Base-by-base conservation (phyloP, 1,140 invertebrate genomes). In the Thaumatotibia leucotreta region DNA sequence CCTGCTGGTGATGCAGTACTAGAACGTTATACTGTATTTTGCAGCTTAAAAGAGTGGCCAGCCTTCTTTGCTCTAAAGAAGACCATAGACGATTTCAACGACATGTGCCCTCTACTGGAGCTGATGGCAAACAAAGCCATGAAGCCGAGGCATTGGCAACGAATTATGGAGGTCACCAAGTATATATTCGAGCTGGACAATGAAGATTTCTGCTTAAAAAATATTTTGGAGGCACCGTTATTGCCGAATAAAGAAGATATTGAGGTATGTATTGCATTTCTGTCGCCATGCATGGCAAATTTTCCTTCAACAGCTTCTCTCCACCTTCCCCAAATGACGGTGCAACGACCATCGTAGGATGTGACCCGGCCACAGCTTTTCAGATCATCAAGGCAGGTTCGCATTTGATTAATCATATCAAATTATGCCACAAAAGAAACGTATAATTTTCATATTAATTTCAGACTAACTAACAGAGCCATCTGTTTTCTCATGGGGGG, bases 101-200 rank as follows among this genome's bases (percentile, higher is more conserved):
- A 99, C 80, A 98, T 99, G 95, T 98, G 98, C 80, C 98, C 98
- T 0, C 91, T 99, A 5, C 91, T 99, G 61, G 98, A 99, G 89
- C 89, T 99, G 66, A 99, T 99, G 98, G 97, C 98, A 0, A 99
- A 99, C 89, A 98, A 98, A 90, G 98, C 98, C 0, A 99, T 99
- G 98, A 99, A 99, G 86, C 95, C 96, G 1, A 93, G 98, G 11
- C 98, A 99, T 88, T 99, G 98, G 98, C 95, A 98, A 78, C 93
- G 97, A 73, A 98, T 99, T 69, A 96, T 98, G 90, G 97, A 99
- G 82, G 94, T 98, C 14, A 97, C 97, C 2, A 94, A 95, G 69
- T 95, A 98, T 80, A 94, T 93, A 54, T 98, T 99, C 85, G 97
- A 99, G 80, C 92, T 99, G 45, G 97, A 99, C 71, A 96, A 94